phyloP scores from a whole-genome alignment of 2,888 invertebrate species.

The Clanis bilineata region DNA sequence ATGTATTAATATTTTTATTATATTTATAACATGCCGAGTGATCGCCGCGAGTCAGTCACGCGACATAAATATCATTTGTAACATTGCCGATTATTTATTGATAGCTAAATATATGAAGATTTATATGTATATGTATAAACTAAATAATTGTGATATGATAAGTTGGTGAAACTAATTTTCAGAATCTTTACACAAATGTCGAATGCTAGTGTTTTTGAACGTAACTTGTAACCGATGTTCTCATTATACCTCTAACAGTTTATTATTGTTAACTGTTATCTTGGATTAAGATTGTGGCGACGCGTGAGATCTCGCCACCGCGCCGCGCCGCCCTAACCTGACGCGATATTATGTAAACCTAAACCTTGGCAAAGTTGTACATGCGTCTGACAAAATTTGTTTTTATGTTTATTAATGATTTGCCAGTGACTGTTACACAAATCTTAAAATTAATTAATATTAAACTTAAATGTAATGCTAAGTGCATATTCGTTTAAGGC shows the following conservation, averaged over 20 bases:
- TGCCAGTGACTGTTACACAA: too few species aligned
- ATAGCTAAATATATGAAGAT: constrained; percentile 30
- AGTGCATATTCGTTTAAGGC: too few species aligned
- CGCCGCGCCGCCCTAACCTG: background rate
- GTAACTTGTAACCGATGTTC: constrained; percentile 37
- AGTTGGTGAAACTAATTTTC: constrained; percentile 61
- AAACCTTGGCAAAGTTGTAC: background rate
- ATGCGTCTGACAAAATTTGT: too few species aligned
- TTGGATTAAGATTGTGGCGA: constrained; percentile 36
- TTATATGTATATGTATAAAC: constrained; percentile 34
- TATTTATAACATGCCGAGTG: background rate
- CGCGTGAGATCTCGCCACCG: background rate
- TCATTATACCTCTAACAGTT: constrained; percentile 65
- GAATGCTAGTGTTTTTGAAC: constrained; percentile 61
- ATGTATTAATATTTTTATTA: background rate
- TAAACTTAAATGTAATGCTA: too few species aligned
- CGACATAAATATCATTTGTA: background rate
- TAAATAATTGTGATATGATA: constrained; percentile 70
- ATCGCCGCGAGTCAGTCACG: background rate
- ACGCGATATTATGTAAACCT: background rate
- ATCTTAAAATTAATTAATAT: too few species aligned
- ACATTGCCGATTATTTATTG: constrained; percentile 9
- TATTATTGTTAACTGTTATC: constrained; percentile 72
- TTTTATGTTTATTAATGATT: too few species aligned
- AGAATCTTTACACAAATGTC: constrained; percentile 71